Percentiles rank a stretch among this genome's conserved stretches.
phyloP scores from a whole-genome alignment of 2,888 invertebrate genomes.

The Malthinus seriepunctatus region DNA sequence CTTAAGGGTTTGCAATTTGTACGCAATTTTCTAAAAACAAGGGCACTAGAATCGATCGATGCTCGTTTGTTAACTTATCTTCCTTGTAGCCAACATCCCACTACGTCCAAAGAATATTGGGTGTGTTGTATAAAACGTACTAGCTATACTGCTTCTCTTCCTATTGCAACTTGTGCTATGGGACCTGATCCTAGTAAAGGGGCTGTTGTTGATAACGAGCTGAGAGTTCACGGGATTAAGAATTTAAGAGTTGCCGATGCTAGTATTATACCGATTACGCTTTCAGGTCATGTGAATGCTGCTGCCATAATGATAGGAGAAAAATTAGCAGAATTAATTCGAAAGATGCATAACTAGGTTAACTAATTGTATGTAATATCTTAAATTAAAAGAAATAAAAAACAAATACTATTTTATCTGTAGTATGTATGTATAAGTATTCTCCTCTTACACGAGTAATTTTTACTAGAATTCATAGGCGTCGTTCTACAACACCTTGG shows the following conservation, averaged over 20 bases:
- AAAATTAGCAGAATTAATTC: too few species aligned
- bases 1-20: conserved; percentile 59
- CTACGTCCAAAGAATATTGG: conserved; percentile 68
- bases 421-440: too few species aligned
- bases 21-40: conserved; percentile 49
- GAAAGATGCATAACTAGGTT: too few species aligned
- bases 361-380: too few species aligned
- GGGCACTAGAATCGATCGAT: too few species aligned
- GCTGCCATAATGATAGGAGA: too few species aligned
- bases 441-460: too few species aligned
- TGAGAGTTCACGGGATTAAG: conserved; percentile 63
- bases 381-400: too few species aligned
- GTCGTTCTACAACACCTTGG: too few species aligned
- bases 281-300: too few species aligned
- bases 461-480: too few species aligned
- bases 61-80: conserved; percentile 54
- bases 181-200: conserved; percentile 63
- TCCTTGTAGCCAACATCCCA: conserved; percentile 54
- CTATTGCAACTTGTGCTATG: conserved; percentile 71
- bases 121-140: conserved; percentile 61
- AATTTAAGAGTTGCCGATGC: conserved; percentile 67
- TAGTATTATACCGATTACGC: conserved; percentile 68
- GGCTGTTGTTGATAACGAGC: conserved; percentile 65
- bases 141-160: conserved; percentile 67
- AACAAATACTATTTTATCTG: too few species aligned